These are phyloP conservation scores for Andricus quercusramuli DNA, from an alignment of 2,888 invertebrate species.

Conservation along the genomic window DNA sequence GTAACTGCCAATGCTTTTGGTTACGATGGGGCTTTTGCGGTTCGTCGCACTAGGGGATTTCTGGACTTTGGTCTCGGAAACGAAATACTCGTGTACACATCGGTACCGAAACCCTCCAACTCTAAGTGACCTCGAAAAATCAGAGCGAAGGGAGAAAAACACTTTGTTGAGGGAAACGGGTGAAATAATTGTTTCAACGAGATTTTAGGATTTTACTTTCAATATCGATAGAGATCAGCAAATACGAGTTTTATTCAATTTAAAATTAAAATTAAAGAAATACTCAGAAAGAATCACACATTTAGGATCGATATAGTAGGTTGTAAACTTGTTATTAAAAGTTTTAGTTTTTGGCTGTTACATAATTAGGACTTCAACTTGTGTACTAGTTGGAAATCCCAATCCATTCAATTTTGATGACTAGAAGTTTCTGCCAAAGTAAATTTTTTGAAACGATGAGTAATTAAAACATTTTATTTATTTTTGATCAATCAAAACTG, in stretches of 20 bases:
- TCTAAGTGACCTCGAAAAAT: conserved; percentile 19
- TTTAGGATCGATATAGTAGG: neutral
- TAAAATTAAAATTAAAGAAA: neutral
- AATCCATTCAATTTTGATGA: neutral
- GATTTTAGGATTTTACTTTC: neutral
- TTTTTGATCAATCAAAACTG: neutral
- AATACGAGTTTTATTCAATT: neutral
- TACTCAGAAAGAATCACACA: neutral
- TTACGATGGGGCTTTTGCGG: conserved; percentile 40
- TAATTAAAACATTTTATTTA: neutral
- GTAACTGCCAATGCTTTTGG: conserved; percentile 40
- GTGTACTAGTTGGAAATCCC: conserved; percentile 6
- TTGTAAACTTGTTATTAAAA: conserved; percentile 19
- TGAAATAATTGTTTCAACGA: neutral
- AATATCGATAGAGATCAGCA: neutral
- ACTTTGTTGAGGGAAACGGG: conserved; percentile 28
- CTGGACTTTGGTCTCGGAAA: conserved; percentile 37
- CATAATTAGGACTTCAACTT: conserved; percentile 15
- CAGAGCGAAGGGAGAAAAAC: conserved; percentile 12
- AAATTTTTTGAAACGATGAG: neutral
- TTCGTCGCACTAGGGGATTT: conserved; percentile 28
- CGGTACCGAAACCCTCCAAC: conserved; percentile 14
- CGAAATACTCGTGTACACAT: conserved; percentile 34
- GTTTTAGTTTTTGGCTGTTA: conserved; percentile 15
- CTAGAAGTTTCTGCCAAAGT: neutral